Conservation (phyloP, 2,888 invertebrate species). For the Netelia fuscicornis region DNA sequence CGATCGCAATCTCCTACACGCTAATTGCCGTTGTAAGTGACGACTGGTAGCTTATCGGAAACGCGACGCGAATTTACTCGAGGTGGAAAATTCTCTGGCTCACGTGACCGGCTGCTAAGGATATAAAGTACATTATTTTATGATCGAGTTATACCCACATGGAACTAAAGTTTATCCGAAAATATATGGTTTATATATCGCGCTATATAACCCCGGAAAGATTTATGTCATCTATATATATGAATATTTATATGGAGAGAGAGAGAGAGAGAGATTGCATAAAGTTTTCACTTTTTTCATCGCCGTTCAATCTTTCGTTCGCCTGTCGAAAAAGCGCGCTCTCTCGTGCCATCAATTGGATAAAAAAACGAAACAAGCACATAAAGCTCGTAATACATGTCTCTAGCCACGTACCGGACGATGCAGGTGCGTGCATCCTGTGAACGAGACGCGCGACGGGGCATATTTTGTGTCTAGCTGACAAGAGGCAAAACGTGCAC, state of each 20-base stretch:
- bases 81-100: not conserved
- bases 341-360: constrained; percentile 23
- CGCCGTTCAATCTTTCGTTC: not conserved
- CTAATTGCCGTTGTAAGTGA: constrained; percentile 46
- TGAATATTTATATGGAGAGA: not conserved
- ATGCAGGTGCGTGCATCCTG: constrained; percentile 54
- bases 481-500: constrained; percentile 2
- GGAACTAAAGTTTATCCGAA: too few species aligned
- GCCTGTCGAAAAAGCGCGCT: constrained; percentile 10
- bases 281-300: not conserved
- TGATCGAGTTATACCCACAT: not conserved
- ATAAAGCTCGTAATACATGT: constrained; percentile 12
- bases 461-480: constrained; percentile 46
- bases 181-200: too few species aligned
- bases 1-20: not conserved
- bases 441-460: constrained; percentile 11
- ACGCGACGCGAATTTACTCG: not conserved
- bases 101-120: not conserved
- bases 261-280: not conserved
- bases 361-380: constrained; percentile 7
- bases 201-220: too few species aligned
- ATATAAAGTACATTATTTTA: not conserved
- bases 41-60: constrained; percentile 1
- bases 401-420: constrained; percentile 30
- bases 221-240: not conserved